phyloP scores from a whole-genome alignment of 2,888 invertebrate genomes.

The Chesias legatella region DNA sequence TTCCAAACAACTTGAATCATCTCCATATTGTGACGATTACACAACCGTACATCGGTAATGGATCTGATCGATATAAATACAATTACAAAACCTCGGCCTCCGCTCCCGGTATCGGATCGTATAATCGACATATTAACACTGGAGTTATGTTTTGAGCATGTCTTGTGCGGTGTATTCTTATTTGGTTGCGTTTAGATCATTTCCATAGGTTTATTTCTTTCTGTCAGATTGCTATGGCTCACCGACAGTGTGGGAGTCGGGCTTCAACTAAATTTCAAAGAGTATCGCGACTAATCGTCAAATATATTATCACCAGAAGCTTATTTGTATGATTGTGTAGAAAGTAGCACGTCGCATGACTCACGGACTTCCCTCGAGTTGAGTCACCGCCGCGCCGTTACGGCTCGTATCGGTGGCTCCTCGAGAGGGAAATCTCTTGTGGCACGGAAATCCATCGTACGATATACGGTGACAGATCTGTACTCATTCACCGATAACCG shows the following conservation, averaged over 20 bases:
- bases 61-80: too few species aligned
- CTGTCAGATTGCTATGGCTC: constrained; percentile 4
- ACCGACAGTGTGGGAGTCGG: constrained; percentile 22
- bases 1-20: too few species aligned
- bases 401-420: constrained; percentile 1
- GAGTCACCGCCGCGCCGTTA: background rate
- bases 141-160: constrained; percentile 54
- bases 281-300: constrained; percentile 14
- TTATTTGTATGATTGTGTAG: constrained; percentile 6
- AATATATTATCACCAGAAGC: constrained; percentile 3
- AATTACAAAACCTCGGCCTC: too few species aligned
- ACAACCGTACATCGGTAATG: too few species aligned
- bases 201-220: constrained; percentile 12
- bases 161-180: constrained; percentile 42
- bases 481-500: too few species aligned
- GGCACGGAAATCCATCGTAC: constrained; percentile 15
- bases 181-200: constrained; percentile 29
- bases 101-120: constrained; percentile 42
- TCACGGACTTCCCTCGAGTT: constrained; percentile 12
- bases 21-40: too few species aligned
- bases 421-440: constrained; percentile 4
- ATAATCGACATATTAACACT: constrained; percentile 43
- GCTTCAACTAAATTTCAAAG: constrained; percentile 32
- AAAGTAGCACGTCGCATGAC: constrained; percentile 19
- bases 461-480: constrained; percentile 14